These are phyloP conservation scores for Sparus aurata DNA, from an alignment of 2,797 vertebrate genomes.

Conservation along the genomic window DNA sequence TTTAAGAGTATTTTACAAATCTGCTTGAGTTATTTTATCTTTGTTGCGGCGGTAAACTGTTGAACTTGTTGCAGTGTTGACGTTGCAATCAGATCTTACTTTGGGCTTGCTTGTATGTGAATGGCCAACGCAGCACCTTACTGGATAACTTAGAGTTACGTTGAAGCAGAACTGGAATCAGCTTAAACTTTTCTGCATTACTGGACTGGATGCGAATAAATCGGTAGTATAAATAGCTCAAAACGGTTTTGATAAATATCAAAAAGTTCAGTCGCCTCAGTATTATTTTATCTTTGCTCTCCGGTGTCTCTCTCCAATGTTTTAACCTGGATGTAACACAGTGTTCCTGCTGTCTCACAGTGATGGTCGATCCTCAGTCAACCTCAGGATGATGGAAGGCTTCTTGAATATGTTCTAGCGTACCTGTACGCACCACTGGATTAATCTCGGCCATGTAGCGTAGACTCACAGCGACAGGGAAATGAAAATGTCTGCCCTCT, in stretches of 20 bases:
- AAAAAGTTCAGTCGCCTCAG: not conserved
- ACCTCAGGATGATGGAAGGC: conserved; percentile 1
- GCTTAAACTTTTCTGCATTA: not conserved
- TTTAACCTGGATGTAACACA: not conserved
- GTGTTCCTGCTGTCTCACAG: conserved; percentile 13
- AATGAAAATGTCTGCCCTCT: conserved; percentile 40
- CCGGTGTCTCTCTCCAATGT: not conserved
- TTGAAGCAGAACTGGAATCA: not conserved
- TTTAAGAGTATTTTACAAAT: not conserved
- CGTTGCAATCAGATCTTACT: not conserved
- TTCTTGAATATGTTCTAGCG: conserved; percentile 20
- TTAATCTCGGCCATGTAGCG: conserved; percentile 18
- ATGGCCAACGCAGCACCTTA: not conserved
- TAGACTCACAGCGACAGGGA: conserved; percentile 15
- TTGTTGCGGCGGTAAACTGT: too few relatives aligned
- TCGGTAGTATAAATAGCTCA: not conserved
- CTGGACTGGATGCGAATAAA: not conserved
- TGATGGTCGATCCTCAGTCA: conserved; percentile 11
- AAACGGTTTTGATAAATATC: not conserved
- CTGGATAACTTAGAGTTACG: not conserved
- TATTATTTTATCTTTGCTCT: not conserved
- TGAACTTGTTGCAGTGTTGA: not conserved
- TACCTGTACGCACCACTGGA: conserved; percentile 1
- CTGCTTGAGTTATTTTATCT: too few relatives aligned
- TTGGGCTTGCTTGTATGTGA: not conserved